A percentile compares a stretch with the other conserved stretches of the same genome.
These are phyloP conservation scores for Catostomus latipinnis DNA, from an alignment of 2,797 vertebrate species.

Conservation along the genomic window DNA sequence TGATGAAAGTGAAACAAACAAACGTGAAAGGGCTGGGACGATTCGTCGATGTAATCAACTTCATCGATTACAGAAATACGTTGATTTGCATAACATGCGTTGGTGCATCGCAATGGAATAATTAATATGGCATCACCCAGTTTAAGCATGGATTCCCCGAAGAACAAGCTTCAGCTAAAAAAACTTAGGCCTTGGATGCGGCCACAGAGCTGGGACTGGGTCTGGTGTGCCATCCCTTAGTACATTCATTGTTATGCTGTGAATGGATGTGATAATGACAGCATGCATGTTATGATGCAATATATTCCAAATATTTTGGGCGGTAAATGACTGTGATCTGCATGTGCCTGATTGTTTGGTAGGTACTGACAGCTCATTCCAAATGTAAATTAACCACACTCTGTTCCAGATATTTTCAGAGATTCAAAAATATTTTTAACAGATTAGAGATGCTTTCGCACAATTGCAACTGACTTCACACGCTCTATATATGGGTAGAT, in stretches of 20 bases:
- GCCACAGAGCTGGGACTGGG: no score
- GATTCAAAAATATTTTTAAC: background rate
- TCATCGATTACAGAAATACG: no score
- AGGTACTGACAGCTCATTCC: constrained; percentile 31
- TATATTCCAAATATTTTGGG: constrained; percentile 17
- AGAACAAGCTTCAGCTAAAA: no score
- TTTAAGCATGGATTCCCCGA: no score
- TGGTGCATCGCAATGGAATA: no score
- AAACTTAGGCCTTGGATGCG: no score
- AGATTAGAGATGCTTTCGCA: background rate
- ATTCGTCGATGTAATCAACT: no score
- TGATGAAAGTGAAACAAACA: no score
- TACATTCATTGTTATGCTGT: constrained; percentile 19
- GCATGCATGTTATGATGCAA: constrained; percentile 17
- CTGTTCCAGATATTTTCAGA: constrained; percentile 27
- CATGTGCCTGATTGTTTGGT: constrained; percentile 32
- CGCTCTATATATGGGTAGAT: no score
- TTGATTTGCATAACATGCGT: no score
- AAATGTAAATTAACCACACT: constrained; percentile 15
- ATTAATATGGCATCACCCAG: no score
- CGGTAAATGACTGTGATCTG: constrained; percentile 37
- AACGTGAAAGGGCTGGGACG: no score
- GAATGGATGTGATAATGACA: background rate
- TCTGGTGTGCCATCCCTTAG: background rate
- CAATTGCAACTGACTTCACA: background rate